A percentile compares a stretch with the other conserved stretches of the same genome.
Evolutionary conservation across 2,888 invertebrate genomes (phyloP).

Genomic region (Stenurella melanura): DNA sequence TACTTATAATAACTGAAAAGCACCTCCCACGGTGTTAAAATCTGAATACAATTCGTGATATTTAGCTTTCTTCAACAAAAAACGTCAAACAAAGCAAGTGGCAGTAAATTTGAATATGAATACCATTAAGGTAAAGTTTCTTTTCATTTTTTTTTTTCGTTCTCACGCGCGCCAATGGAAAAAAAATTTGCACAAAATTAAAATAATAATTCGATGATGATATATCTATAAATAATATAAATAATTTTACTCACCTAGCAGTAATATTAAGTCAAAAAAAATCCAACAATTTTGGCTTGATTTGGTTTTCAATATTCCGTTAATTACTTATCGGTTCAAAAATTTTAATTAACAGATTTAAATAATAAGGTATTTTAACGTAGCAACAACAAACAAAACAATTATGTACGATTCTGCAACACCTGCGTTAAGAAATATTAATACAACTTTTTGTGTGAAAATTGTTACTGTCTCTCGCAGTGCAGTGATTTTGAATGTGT

Average conservation of each 20-base stretch:
- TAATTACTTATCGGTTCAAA: background rate
- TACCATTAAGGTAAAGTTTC: no score
- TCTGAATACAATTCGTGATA: no score
- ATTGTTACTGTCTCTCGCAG: constrained; percentile 3
- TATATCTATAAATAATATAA: background rate
- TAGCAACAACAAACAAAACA: background rate
- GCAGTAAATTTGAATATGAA: no score
- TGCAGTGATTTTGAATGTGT: constrained; percentile 19
- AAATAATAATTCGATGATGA: no score
- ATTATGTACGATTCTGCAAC: background rate
- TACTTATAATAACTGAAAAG: no score
- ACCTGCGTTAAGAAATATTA: background rate
- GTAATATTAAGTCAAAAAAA: background rate
- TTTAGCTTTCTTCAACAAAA: no score
- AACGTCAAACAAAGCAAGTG: no score
- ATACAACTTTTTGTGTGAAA: background rate
- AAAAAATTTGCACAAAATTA: no score
- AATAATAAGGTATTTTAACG: background rate
- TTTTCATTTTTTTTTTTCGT: no score
- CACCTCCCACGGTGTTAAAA: no score
- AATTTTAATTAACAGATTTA: background rate
- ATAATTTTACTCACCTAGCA: background rate
- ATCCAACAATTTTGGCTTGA: background rate
- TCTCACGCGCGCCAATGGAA: no score
- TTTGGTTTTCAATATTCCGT: no score